Evolutionary conservation across 2,113 vertebrate species (phyloP).

Genomic region (Diglossa brunneiventris): DNA sequence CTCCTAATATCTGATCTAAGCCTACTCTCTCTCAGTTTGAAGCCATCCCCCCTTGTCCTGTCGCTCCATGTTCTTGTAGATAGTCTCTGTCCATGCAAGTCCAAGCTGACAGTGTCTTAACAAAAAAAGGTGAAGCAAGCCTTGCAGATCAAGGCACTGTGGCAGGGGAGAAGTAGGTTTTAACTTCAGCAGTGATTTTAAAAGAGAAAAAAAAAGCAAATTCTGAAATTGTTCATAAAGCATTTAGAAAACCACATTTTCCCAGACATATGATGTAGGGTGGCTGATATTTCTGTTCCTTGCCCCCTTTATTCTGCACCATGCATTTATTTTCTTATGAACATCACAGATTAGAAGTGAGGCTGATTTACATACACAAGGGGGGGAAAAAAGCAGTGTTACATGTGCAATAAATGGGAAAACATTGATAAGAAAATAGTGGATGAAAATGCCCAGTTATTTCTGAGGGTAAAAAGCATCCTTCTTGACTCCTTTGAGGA

Average conservation of each 20-base stretch:
- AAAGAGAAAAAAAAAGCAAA: not conserved
- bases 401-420: not conserved
- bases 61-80: not conserved
- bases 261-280: not conserved
- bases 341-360: not conserved
- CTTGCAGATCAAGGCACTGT: not conserved
- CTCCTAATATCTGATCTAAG: not conserved
- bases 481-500: not conserved
- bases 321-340: not conserved
- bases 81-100: not conserved
- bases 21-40: not conserved
- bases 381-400: accelerated
- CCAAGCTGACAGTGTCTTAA: not conserved
- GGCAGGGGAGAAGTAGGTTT: not conserved
- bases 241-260: not conserved
- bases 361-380: not conserved
- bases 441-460: not conserved
- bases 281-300: not conserved
- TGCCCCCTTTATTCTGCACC: not conserved
- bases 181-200: not conserved
- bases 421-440: not conserved
- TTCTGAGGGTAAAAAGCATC: not conserved
- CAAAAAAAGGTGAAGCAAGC: not conserved
- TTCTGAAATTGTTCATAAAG: not conserved
- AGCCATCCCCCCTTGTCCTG: not conserved